A percentile compares a stretch with the other conserved stretches of the same genome.
Evolutionary conservation across 2,113 vertebrate genomes (phyloP).

Genomic region (Circaetus gallicus): DNA sequence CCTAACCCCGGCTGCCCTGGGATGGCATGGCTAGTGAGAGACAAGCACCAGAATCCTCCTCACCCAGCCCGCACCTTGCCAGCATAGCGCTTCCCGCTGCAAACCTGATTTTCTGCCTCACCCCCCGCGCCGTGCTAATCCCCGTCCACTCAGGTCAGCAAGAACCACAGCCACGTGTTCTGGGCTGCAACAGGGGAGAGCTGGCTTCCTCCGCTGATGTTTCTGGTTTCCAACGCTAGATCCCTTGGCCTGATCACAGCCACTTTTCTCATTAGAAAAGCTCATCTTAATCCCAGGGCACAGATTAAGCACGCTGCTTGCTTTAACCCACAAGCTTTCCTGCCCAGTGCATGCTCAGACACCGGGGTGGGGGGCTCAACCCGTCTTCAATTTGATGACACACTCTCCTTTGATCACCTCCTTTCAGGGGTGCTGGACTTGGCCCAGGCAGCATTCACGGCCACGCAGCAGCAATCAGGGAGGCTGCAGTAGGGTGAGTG

Average conservation of each 20-base stretch:
- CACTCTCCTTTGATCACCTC: not conserved
- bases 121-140: fast-evolving
- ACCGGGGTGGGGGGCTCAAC: not conserved
- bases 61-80: not conserved
- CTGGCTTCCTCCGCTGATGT: not conserved
- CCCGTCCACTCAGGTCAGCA: not conserved
- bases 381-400: not conserved
- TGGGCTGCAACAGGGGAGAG: not conserved
- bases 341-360: not conserved
- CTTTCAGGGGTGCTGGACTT: not conserved
- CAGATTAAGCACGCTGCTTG: not conserved
- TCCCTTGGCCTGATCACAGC: not conserved
- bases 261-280: not conserved
- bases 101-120: not conserved
- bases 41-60: not conserved
- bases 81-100: not conserved
- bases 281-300: not conserved
- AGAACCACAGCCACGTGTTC: fast-evolving
- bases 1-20: not conserved
- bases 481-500: not conserved
- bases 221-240: not conserved
- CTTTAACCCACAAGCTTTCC: not conserved
- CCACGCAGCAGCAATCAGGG: fast-evolving
- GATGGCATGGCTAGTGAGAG: fast-evolving
- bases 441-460: not conserved